Evolutionary conservation across 1,140 invertebrate genomes (phyloP).

Genomic region (Callitettix versicolor): DNA sequence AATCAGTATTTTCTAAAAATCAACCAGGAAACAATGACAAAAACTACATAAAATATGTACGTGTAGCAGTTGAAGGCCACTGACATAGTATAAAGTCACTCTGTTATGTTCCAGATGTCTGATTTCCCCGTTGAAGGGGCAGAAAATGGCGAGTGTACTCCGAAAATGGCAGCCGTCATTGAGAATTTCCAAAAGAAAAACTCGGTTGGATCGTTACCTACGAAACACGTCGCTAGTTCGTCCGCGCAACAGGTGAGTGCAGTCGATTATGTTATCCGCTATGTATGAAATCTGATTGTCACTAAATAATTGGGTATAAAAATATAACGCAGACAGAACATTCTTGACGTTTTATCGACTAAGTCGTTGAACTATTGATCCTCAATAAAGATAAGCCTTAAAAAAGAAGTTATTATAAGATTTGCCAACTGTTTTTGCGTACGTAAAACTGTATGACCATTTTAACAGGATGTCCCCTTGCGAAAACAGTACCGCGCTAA

Average conservation of each 20-base stretch:
- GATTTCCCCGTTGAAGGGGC: conserved; percentile 21
- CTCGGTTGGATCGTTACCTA: conserved; percentile 14
- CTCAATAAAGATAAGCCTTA: background rate
- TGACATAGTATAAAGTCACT: too few species aligned
- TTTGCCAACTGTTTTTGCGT: background rate
- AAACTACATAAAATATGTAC: too few species aligned
- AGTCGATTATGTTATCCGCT: background rate
- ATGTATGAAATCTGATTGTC: background rate
- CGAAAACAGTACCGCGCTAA: too few species aligned
- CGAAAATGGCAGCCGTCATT: conserved; percentile 22
- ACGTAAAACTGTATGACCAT: background rate
- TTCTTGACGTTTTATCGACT: background rate
- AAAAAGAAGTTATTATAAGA: background rate
- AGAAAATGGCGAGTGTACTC: conserved; percentile 13
- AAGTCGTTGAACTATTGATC: background rate
- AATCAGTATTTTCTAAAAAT: too few species aligned
- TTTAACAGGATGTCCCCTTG: too few species aligned
- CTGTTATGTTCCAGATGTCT: conserved; percentile 23
- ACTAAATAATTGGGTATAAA: background rate
- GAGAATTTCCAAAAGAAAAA: conserved; percentile 26
- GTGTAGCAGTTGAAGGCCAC: too few species aligned
- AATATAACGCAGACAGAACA: background rate
- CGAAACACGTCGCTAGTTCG: conserved; percentile 3
- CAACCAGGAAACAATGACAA: too few species aligned
- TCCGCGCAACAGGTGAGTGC: conserved; percentile 13